These are phyloP conservation scores for Endomychus coccineus DNA, from an alignment of 2,888 invertebrate genomes.

Conservation along the genomic window DNA sequence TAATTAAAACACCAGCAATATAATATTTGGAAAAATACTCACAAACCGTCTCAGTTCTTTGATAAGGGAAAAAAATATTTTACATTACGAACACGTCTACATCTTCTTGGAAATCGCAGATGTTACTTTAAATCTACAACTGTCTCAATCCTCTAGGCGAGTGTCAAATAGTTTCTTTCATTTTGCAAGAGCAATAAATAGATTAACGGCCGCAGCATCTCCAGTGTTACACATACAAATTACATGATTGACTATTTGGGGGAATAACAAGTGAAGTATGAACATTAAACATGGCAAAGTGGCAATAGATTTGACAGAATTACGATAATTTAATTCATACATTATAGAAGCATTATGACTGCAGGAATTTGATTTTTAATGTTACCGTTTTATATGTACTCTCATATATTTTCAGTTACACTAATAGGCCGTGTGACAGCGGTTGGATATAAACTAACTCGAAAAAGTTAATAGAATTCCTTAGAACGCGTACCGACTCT, in stretches of 20 bases:
- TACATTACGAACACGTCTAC: slow-evolving; percentile 27
- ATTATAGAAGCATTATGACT: slow-evolving; percentile 26
- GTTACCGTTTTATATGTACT: slow-evolving; percentile 11
- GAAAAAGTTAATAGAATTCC: too few species aligned
- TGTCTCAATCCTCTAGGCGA: slow-evolving; percentile 38
- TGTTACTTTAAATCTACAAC: slow-evolving; percentile 33
- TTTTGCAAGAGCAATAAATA: slow-evolving; percentile 36
- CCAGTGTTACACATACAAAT: slow-evolving; percentile 40
- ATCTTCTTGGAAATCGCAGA: slow-evolving; percentile 31
- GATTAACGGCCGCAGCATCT: slow-evolving; percentile 34
- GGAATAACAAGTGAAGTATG: slow-evolving; percentile 28
- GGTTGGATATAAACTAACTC: too few species aligned
- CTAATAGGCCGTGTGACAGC: too few species aligned
- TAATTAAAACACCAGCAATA: too few species aligned
- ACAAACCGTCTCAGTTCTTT: too few species aligned
- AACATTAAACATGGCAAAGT: slow-evolving; percentile 29
- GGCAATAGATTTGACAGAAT: slow-evolving; percentile 31
- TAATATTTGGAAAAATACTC: too few species aligned
- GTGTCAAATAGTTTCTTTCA: slow-evolving; percentile 40
- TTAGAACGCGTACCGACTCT: too few species aligned
- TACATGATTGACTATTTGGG: slow-evolving; percentile 37
- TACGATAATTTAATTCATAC: slow-evolving; percentile 33
- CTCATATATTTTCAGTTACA: too few species aligned
- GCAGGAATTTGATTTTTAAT: slow-evolving; percentile 25
- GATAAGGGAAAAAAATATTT: slow-evolving; percentile 14